These are phyloP conservation scores for Melanotaenia boesemani DNA, from an alignment of 2,797 vertebrate species.

Conservation along the genomic window DNA sequence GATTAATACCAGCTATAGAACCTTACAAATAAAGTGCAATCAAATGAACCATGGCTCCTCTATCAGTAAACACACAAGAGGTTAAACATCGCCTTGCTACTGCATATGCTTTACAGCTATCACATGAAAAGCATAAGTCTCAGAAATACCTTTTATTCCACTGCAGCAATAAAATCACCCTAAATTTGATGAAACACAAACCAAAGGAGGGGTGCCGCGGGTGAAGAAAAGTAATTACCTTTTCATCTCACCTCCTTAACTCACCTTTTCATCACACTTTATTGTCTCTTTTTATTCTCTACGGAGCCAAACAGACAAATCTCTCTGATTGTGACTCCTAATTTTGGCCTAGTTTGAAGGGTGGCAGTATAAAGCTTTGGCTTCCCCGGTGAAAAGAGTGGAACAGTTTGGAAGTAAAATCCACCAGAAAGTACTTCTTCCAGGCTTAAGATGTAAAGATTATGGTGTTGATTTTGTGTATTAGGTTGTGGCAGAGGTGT, in stretches of 20 bases:
- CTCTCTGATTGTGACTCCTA: constrained; percentile 20
- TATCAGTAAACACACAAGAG: not conserved
- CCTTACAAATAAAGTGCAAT: not conserved
- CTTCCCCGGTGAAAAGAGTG: not conserved
- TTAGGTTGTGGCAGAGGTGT: not conserved
- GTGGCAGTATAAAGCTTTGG: not conserved
- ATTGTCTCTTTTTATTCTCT: constrained; percentile 22
- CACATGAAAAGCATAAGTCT: constrained; percentile 30
- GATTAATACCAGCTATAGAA: too few relatives aligned
- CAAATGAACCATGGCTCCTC: not conserved
- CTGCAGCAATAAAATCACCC: constrained; percentile 8
- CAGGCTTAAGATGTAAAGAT: constrained; percentile 3
- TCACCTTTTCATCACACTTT: constrained; percentile 28
- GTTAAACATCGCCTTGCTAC: constrained; percentile 6
- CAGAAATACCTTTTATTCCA: constrained; percentile 5
- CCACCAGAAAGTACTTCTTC: not conserved
- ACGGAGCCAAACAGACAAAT: constrained; percentile 19
- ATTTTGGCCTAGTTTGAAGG: constrained; percentile 29
- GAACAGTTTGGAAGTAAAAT: constrained; percentile 24
- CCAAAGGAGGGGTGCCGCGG: constrained; percentile 1
- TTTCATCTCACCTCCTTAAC: constrained; percentile 32
- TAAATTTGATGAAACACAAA: constrained; percentile 24
- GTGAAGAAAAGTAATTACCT: constrained; percentile 36
- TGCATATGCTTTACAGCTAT: not conserved
- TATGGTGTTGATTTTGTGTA: not conserved